Base-by-base conservation (phyloP, 2,113 vertebrate genomes). In the Marcusenius ussheri region DNA sequence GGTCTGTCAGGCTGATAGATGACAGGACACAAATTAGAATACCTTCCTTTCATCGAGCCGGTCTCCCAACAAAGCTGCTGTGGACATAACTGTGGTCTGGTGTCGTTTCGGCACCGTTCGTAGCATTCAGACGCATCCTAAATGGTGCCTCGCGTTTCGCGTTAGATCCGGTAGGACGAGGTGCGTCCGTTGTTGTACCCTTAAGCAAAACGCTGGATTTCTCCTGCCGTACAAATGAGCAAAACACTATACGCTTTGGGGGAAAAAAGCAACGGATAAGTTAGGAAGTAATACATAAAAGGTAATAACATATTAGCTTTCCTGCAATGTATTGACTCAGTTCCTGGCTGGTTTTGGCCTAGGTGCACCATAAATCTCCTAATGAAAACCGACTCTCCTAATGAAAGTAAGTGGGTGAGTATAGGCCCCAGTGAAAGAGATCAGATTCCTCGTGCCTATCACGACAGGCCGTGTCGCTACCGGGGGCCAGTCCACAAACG, bases 1-100 rank as follows among this genome's bases (percentile, higher is more conserved):
- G 17, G 50, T 62, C 80, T 89, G 89, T 84, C 89, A 89, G 31
- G 2, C 53, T 89, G 89, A 89, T 89, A 58, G 77, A 89, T 89
- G 89, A 85, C 80, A 35, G 80, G n/a, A 24, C 24, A 84, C 51
- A 84, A 85, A 89, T 58, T 39, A 45, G 89, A 85, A 89, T 47
- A 39, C 74, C 3, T 50, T 35, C 42, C 19, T 89, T 85, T 46
- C 51, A 24, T 62, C n/a, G 31, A 24, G 24, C 56, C n/a, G 31
- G 83, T 24, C n/a, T 9, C 83, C 24, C 13, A 46, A 84, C 39
- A 84, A 46, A 27, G 45, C 45, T 84, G 7, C 74, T 42, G 35
- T 19, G 74, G 35, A 19, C 31, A 8, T 42, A 7, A 42, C 31
- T 19, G 35, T 42, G 74, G 74, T 19, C 17, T 8, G 62, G 45